Conservation (phyloP, 1,140 invertebrate genomes). For the Drosophila sechellia region DNA sequence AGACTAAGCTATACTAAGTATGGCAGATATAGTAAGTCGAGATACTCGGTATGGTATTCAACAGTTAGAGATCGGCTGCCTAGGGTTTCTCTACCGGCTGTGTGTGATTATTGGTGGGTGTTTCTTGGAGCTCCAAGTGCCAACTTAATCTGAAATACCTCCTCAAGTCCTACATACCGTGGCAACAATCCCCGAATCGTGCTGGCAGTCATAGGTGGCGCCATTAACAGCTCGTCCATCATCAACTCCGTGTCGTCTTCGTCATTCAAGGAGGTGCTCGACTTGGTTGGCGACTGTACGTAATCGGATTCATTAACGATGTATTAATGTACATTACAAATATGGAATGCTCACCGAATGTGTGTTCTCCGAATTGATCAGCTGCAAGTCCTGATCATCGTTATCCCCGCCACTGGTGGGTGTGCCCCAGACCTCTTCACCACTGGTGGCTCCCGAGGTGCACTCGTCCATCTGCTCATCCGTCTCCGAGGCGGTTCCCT, state of each 20-base stretch:
- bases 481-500: constrained; percentile 83
- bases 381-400: constrained; percentile 89
- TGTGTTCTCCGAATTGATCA: constrained; percentile 88
- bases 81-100: constrained; percentile 32
- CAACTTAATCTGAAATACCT: neutral
- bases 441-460: constrained; percentile 91
- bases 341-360: constrained; percentile 86
- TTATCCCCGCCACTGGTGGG: constrained; percentile 92
- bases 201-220: constrained; percentile 88
- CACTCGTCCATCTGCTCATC: constrained; percentile 87
- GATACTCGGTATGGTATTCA: constrained; percentile 12
- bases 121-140: neutral
- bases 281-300: constrained; percentile 87
- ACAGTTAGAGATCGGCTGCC: constrained; percentile 12
- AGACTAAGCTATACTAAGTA: constrained; percentile 28
- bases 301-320: neutral
- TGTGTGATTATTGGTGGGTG: constrained; percentile 3
- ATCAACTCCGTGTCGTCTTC: constrained; percentile 89
- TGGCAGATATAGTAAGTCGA: constrained; percentile 24
- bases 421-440: constrained; percentile 94
- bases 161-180: constrained; percentile 84
- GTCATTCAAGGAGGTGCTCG: constrained; percentile 88
- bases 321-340: too few relatives aligned
- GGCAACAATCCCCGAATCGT: constrained; percentile 88
- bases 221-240: constrained; percentile 90